phyloP scores from a whole-genome alignment of 1,140 invertebrate genomes.

The Colletes gigas region DNA sequence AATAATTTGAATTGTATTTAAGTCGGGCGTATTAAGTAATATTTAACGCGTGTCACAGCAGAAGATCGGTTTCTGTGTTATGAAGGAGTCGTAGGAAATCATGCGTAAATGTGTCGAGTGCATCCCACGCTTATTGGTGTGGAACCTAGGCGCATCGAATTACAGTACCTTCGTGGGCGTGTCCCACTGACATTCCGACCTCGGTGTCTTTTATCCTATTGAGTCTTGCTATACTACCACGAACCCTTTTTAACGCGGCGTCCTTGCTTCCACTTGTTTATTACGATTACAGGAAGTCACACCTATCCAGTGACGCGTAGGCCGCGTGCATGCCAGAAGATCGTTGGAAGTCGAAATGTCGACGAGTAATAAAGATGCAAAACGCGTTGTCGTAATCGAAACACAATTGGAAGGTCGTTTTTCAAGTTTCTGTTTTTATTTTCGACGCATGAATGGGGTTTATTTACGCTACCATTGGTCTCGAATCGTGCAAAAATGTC shows the following conservation, averaged over 20 bases:
- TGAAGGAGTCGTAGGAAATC: constrained; percentile 7
- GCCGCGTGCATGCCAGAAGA: background rate
- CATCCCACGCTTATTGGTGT: constrained; percentile 27
- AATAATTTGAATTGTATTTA: too few relatives aligned
- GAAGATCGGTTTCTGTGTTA: background rate
- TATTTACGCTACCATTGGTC: too few relatives aligned
- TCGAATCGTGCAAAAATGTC: too few relatives aligned
- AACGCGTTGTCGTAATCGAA: background rate
- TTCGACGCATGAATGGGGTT: background rate
- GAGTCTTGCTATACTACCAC: constrained; percentile 11
- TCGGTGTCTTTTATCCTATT: constrained; percentile 62
- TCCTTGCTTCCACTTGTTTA: constrained; percentile 60
- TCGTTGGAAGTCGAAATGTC: background rate
- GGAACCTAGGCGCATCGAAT: constrained; percentile 55
- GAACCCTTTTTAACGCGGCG: constrained; percentile 55
- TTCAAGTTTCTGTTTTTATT: background rate
- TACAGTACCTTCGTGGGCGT: constrained; percentile 62
- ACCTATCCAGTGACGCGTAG: constrained; percentile 34
- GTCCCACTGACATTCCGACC: constrained; percentile 62
- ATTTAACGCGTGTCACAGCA: background rate
- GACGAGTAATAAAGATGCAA: background rate
- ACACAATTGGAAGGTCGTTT: background rate
- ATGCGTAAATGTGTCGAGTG: constrained; percentile 23
- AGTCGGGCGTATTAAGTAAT: too few relatives aligned
- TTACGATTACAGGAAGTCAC: constrained; percentile 51